These are phyloP conservation scores for Protophormia terraenovae DNA, from an alignment of 2,888 invertebrate genomes.

Conservation along the genomic window DNA sequence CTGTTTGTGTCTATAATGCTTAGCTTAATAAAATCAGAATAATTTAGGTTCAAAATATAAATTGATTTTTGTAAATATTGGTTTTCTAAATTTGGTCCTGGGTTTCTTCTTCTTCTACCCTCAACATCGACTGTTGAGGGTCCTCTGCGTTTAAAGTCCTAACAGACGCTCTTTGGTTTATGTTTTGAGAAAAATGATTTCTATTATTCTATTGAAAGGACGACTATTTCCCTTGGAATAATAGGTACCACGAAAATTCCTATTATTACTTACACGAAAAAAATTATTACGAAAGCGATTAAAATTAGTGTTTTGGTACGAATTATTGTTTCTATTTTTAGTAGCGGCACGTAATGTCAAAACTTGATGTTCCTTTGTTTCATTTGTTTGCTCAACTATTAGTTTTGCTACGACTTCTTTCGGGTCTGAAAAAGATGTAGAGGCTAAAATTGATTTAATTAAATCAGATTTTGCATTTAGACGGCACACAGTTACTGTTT, in stretches of 20 bases:
- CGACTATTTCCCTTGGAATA: background rate
- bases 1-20: background rate
- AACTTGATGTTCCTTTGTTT: background rate
- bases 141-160: constrained; percentile 1
- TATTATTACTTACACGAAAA: background rate
- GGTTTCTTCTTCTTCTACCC: background rate
- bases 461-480: constrained; percentile 7
- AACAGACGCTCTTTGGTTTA: background rate
- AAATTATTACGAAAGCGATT: background rate
- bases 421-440: constrained; percentile 6
- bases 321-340: background rate
- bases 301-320: background rate
- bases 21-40: background rate
- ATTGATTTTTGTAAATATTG: too few species aligned
- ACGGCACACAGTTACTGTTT: constrained; percentile 4
- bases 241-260: background rate
- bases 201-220: background rate
- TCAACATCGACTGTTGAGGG: background rate
- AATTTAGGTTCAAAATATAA: background rate
- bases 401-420: constrained; percentile 28
- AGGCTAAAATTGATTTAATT: constrained; percentile 12
- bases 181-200: background rate
- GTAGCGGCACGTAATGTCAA: background rate
- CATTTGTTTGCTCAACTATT: background rate
- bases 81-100: background rate